Base-by-base conservation (phyloP, 1,140 invertebrate genomes). In the Mercenaria mercenaria region DNA sequence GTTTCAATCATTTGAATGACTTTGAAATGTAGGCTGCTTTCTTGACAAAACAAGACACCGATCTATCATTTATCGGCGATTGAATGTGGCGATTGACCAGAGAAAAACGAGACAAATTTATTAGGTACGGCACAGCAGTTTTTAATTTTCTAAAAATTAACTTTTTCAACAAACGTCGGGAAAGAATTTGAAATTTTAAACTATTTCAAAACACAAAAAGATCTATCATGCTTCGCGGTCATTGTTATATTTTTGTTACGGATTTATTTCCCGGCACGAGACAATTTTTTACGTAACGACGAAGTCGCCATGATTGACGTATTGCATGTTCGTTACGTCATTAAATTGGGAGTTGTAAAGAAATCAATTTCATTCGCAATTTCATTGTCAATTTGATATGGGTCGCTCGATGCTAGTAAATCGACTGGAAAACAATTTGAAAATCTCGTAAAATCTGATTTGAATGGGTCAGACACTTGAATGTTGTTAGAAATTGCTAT, bases 301-400 rank as follows among this genome's bases (percentile, higher is more conserved):
- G 15, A 56, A 43, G 83, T 29, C 69, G 56, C 1, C 6, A 47
- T 67, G 69, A 56, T 85, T 85, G 83, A 85, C 67, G 64, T 43
- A 56, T 85, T 67, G 69, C 67, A 67, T 74, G 47, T 34, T 47
- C 29, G 43, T 85, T 85, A 85, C 83, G 83, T 85, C 83, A 85
- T 39, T 11, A 34, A 50, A 37, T 56, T 59, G 29, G 20, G 69
- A n/a, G 15, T 3, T 76, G 41, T 26, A 56, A 72, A 72, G 67
- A 52, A 72, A 85, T 85, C 83, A 85, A 85, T 85, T 85, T 85
- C 67, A 72, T 74, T 26, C 64, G 41, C 69, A 43, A 85, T 85
- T 85, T 85, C 47, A 72, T 59, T 85, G 83, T 85, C 83, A 85
- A 39, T 85, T 85, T 85, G 47, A 85, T 32, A 37, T 52, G 67